Evolutionary conservation across 2,113 vertebrate species (phyloP).

Genomic region (Oxyura jamaicensis): DNA sequence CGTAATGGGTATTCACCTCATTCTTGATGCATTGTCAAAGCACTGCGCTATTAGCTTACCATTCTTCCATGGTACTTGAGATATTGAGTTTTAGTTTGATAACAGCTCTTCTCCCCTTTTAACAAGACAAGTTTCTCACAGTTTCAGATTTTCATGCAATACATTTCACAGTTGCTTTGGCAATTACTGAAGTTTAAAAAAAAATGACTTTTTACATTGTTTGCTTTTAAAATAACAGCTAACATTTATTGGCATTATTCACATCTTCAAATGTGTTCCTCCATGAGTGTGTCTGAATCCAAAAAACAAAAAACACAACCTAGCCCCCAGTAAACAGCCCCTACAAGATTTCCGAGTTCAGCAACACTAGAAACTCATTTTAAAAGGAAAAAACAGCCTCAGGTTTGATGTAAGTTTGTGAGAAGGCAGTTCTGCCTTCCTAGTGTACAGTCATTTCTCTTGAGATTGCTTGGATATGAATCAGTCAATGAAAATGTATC

Average conservation of each 20-base stretch:
- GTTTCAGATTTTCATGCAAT: conserved; percentile 11
- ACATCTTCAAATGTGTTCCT: not conserved
- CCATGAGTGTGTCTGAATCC: not conserved
- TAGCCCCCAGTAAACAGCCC: not conserved
- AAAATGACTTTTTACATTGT: not conserved
- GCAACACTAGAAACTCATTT: not conserved
- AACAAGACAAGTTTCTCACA: conserved; percentile 25
- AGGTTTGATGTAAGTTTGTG: not conserved
- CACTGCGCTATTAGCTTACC: not conserved
- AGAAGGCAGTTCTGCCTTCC: not conserved
- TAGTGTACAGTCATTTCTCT: not conserved
- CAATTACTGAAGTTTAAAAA: conserved; percentile 36
- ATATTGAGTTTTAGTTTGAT: conserved; percentile 1
- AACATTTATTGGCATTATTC: not conserved
- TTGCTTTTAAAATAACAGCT: not conserved
- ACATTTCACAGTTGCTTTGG: conserved; percentile 53
- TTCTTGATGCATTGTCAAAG: conserved; percentile 21
- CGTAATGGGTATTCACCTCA: conserved; percentile 16
- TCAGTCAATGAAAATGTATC: not conserved
- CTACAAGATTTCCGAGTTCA: not conserved
- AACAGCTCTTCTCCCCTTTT: not conserved
- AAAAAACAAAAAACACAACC: not conserved
- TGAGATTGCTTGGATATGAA: not conserved
- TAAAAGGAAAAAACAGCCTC: not conserved
- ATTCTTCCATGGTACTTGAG: conserved; percentile 1